These are phyloP conservation scores for Leucoraja ocellata DNA, from an alignment of 2,797 vertebrate species.

Conservation along the genomic window DNA sequence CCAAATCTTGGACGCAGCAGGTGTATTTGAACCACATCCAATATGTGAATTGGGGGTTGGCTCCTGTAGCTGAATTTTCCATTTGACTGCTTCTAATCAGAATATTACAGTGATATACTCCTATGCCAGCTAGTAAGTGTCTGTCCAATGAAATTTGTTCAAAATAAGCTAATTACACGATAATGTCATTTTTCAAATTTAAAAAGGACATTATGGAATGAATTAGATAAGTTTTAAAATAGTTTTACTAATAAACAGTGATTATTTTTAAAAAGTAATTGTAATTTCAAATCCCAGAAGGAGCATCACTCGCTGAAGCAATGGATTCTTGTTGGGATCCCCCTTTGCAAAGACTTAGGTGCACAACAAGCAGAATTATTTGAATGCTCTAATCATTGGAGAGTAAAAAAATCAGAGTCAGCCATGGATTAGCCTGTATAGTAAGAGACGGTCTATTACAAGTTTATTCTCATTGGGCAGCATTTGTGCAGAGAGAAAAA, in stretches of 20 bases:
- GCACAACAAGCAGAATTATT: neutral
- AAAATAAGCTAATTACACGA: neutral
- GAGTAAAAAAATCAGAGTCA: neutral
- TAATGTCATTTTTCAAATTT: neutral
- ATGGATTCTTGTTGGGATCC: neutral
- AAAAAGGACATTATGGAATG: neutral
- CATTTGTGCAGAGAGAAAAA: neutral
- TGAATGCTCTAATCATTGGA: neutral
- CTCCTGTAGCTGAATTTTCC: constrained; percentile 32
- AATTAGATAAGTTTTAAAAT: constrained; percentile 11
- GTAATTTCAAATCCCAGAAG: constrained; percentile 15
- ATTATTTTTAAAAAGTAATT: neutral
- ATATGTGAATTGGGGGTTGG: neutral
- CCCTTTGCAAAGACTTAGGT: neutral
- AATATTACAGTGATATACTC: neutral
- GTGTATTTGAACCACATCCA: constrained; percentile 28
- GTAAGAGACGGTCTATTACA: neutral
- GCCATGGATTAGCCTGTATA: neutral
- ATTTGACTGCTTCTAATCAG: neutral
- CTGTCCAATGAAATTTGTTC: neutral
- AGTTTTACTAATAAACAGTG: constrained; percentile 10
- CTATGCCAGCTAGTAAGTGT: constrained; percentile 4
- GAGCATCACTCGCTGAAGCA: neutral
- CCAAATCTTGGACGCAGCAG: constrained; percentile 20
- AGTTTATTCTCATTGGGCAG: neutral